Percentiles rank a stretch among this genome's conserved stretches.
Conservation (phyloP, 2,113 vertebrate genomes). For the Nibea albiflora region DNA sequence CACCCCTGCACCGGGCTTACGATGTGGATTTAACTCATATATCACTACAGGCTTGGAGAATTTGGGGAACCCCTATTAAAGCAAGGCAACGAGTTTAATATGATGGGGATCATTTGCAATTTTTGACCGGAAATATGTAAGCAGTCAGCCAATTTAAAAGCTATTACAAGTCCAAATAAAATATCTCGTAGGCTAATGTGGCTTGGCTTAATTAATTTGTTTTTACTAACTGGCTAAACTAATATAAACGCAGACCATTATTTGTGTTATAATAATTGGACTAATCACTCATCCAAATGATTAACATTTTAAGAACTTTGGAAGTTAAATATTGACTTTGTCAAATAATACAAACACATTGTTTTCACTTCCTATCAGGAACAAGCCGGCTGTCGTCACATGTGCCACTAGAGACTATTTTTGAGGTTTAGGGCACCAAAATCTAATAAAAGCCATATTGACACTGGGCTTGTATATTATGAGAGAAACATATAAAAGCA, state of each 20-base stretch:
- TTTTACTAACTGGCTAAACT: constrained; percentile 55
- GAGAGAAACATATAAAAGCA: constrained; percentile 10
- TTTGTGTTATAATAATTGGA: constrained; percentile 68
- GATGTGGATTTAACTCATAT: constrained; percentile 36
- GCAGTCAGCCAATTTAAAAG: constrained; percentile 61
- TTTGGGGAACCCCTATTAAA: constrained; percentile 32
- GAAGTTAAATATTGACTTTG: constrained; percentile 49
- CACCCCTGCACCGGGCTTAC: not conserved
- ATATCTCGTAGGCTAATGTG: constrained; percentile 47
- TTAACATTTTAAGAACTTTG: constrained; percentile 37
- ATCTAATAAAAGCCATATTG: constrained; percentile 4
- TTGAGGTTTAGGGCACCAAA: not conserved
- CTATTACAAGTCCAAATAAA: constrained; percentile 65
- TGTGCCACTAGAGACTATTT: not conserved
- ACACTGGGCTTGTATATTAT: constrained; percentile 1
- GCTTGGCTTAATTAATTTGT: constrained; percentile 71
- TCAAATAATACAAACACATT: constrained; percentile 25
- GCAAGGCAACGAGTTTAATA: constrained; percentile 27
- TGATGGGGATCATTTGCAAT: constrained; percentile 47
- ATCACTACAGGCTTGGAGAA: constrained; percentile 27
- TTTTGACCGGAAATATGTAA: constrained; percentile 61
- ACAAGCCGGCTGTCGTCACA: not conserved
- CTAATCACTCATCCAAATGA: constrained; percentile 54
- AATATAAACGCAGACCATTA: constrained; percentile 59
- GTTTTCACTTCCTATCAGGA: not conserved